Evolutionary conservation across 2,113 vertebrate genomes (phyloP), one percentile per base, ranked within the genome.

Genomic region (Amphilophus citrinellus): DNA sequence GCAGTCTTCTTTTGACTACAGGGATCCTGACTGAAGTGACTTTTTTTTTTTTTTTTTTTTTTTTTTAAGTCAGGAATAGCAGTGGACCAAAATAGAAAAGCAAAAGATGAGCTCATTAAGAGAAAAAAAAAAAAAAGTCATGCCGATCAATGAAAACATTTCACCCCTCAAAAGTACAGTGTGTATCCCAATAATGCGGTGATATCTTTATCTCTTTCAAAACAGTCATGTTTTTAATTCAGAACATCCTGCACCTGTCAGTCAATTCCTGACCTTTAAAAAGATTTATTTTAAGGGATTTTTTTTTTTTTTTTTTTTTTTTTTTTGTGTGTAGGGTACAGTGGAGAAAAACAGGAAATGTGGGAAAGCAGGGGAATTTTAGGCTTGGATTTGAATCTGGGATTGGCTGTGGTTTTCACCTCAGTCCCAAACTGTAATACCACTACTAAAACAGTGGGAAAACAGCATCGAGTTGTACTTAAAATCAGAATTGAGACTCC

Each of bases 331-430:
- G 22, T 22, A 10, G 32, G 18, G 53, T 53, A 73, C 47, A 53
- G 47, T 53, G 50, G 14, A 53, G 47, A 56, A 73, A 56, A 73
- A 73, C 47, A 56, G 68, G 68, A 73, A 73, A 56, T 73, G 68
- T 7, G 4, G 47, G 27, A 56, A 47, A 35, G 47, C 27, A n/a
- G 18, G 27, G 68, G 47, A n/a, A 73, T 73, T 73, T 73, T 56
- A 30, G 44, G 66, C 66, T 73, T 24, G 44, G 50, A 18, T 73
- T 71, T 71, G 44, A 71, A 13, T 71, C 66, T 53, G 50, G 50
- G 24, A 57, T 58, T 53, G 27, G 47, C 47, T 56, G 66, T 73
- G 24, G 24, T 53, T 30, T 71, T 71, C 68, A 56, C 68, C 47
- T 3, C 47, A 73, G 50, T 35, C 68, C 27, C 18, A 73, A 73